A percentile compares a stretch with the other conserved stretches of the same genome.
Conservation (phyloP, 92 coral and sea anemone species). For the Zoanthus solanderi region DNA sequence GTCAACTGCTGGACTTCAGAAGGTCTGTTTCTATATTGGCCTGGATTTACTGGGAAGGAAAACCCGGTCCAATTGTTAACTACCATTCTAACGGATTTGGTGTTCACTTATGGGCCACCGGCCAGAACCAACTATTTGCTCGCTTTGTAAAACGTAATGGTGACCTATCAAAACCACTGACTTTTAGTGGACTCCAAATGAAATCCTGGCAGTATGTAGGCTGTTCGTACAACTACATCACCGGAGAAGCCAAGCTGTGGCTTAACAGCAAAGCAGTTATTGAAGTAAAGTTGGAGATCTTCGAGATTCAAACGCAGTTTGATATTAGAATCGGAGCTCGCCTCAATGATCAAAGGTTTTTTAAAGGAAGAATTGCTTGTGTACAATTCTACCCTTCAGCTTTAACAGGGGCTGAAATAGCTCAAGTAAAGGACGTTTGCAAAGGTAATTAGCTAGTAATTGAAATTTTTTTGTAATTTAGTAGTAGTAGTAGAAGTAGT, state of each 20-base stretch:
- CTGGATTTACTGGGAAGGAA: slow-evolving; percentile 21
- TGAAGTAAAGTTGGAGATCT: slow-evolving; percentile 52
- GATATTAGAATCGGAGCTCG: slow-evolving; percentile 75
- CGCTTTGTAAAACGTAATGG: slow-evolving; percentile 67
- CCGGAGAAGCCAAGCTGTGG: slow-evolving; percentile 77
- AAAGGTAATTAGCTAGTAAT: slow-evolving; percentile 1
- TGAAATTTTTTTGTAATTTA: too few species aligned
- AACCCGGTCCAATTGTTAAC: slow-evolving; percentile 22
- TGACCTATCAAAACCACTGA: slow-evolving; percentile 42
- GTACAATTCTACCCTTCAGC: slow-evolving; percentile 66
- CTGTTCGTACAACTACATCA: slow-evolving; percentile 63
- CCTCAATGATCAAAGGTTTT: slow-evolving; percentile 66
- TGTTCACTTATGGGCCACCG: slow-evolving; percentile 11
- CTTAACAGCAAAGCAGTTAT: slow-evolving; percentile 60
- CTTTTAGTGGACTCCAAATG: slow-evolving; percentile 43
- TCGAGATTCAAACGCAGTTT: slow-evolving; percentile 71
- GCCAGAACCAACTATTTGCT: slow-evolving; percentile 45
- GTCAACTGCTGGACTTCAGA: slow-evolving; percentile 13
- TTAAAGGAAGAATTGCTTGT: slow-evolving; percentile 71
- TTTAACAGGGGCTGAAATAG: slow-evolving; percentile 55
- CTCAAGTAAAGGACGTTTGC: slow-evolving; percentile 58
- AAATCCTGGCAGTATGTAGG: slow-evolving; percentile 76
- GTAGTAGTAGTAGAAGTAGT: too few species aligned
- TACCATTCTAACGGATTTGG: slow-evolving; percentile 22
- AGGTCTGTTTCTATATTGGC: slow-evolving; percentile 21